Conservation (phyloP, 2,888 invertebrate genomes). For the Netelia virgata region DNA sequence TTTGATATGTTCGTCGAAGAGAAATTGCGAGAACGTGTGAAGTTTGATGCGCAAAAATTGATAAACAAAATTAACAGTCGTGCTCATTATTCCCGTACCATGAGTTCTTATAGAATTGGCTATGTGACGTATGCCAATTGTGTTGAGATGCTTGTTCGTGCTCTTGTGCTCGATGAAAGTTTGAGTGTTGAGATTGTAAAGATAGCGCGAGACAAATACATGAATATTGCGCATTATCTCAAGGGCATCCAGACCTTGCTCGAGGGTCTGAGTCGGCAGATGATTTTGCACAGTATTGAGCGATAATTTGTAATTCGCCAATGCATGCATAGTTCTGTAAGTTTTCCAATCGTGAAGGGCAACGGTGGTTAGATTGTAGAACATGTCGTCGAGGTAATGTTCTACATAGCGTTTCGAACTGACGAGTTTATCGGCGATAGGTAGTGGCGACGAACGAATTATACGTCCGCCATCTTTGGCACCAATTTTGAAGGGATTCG, state of each 20-base stretch:
- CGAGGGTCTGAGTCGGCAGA: constrained; percentile 97
- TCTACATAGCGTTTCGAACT: constrained; percentile 88
- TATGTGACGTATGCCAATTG: constrained; percentile 97
- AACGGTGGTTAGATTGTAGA: constrained; percentile 98
- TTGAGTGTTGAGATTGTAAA: constrained; percentile 98
- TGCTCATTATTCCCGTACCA: constrained; percentile 98
- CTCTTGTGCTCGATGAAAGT: constrained; percentile 97
- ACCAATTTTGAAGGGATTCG: constrained; percentile 89
- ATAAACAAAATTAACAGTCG: constrained; percentile 96
- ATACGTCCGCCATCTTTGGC: constrained; percentile 88
- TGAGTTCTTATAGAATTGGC: constrained; percentile 99
- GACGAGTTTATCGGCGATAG: constrained; percentile 74
- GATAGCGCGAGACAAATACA: constrained; percentile 96
- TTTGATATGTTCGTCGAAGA: constrained; percentile 99
- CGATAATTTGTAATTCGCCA: constrained; percentile 94
- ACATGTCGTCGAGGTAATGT: constrained; percentile 96
- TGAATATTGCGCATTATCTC: constrained; percentile 99
- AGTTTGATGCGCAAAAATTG: constrained; percentile 97
- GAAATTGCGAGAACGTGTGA: constrained; percentile 97
- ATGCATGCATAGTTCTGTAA: constrained; percentile 97
- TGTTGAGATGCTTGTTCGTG: constrained; percentile 96
- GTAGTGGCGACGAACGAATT: constrained; percentile 75
- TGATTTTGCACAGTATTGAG: constrained; percentile 95
- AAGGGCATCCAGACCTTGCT: constrained; percentile 98
- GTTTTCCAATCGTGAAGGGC: constrained; percentile 99